Conservation (phyloP, 2,797 vertebrate genomes). For the Muscicapa striata region DNA sequence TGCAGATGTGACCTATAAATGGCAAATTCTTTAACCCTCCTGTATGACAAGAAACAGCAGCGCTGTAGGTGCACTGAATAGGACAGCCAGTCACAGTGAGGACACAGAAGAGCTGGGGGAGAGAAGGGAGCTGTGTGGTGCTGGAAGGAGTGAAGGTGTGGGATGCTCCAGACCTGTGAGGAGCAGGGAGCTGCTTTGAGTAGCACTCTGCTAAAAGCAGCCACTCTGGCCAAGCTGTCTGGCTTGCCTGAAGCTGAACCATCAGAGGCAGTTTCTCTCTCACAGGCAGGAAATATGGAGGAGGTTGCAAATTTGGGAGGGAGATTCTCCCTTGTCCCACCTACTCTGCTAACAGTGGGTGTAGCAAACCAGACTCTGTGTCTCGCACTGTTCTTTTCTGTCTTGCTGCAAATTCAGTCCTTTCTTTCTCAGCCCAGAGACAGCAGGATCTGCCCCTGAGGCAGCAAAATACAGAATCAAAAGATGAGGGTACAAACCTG, state of each 20-base stretch:
- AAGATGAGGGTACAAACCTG: neutral
- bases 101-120: fast-evolving
- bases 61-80: neutral
- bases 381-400: neutral
- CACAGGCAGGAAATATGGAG: neutral
- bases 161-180: neutral
- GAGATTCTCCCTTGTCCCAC: neutral
- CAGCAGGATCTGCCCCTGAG: neutral
- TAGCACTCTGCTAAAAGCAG: neutral
- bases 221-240: neutral
- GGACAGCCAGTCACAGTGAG: neutral
- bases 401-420: neutral
- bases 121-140: neutral
- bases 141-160: neutral
- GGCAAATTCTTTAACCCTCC: neutral
- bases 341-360: neutral
- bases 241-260: neutral
- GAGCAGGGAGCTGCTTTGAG: neutral
- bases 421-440: neutral
- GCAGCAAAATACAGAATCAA: neutral
- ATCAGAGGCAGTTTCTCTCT: neutral
- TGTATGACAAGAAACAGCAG: neutral
- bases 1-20: neutral
- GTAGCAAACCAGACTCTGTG: neutral
- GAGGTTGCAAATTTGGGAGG: neutral